Percentiles rank a stretch among this genome's conserved stretches.
phyloP scores from a whole-genome alignment of 1,140 invertebrate genomes.

The Brachionus rubens region DNA sequence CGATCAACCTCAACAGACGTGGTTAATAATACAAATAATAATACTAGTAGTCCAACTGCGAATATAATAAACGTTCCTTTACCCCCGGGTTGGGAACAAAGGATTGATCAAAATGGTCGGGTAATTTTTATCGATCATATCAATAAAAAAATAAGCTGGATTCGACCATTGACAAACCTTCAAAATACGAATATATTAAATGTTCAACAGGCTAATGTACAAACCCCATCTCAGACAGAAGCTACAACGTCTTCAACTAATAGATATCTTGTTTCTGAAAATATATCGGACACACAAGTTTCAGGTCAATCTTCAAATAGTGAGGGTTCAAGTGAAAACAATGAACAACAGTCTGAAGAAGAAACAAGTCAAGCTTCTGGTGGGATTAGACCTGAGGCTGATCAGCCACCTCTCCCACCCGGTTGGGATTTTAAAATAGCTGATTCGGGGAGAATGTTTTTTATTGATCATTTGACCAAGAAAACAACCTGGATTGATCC shows the following conservation, averaged over 20 bases:
- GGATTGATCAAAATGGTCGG: slow-evolving; percentile 78
- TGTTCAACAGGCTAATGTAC: slow-evolving; percentile 64
- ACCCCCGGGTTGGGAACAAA: slow-evolving; percentile 75
- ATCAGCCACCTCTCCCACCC: slow-evolving; percentile 72
- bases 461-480: slow-evolving; percentile 91
- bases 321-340: slow-evolving; percentile 7
- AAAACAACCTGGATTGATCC: slow-evolving; percentile 68
- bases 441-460: slow-evolving; percentile 82
- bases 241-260: neutral
- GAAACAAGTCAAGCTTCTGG: neutral
- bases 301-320: too few species aligned
- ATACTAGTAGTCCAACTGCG: neutral
- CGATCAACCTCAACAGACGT: neutral
- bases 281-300: too few species aligned
- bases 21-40: neutral
- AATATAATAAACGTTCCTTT: too few species aligned
- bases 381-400: neutral
- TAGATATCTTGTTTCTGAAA: too few species aligned
- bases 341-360: neutral
- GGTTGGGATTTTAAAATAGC: slow-evolving; percentile 93
- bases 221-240: slow-evolving; percentile 52
- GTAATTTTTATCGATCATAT: slow-evolving; percentile 94
- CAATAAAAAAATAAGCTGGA: slow-evolving; percentile 93
- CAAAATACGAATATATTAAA: too few species aligned
- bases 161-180: too few species aligned